These are phyloP conservation scores for Lutjanus argentimaculatus DNA, from an alignment of 2,797 vertebrate species.

Conservation along the genomic window DNA sequence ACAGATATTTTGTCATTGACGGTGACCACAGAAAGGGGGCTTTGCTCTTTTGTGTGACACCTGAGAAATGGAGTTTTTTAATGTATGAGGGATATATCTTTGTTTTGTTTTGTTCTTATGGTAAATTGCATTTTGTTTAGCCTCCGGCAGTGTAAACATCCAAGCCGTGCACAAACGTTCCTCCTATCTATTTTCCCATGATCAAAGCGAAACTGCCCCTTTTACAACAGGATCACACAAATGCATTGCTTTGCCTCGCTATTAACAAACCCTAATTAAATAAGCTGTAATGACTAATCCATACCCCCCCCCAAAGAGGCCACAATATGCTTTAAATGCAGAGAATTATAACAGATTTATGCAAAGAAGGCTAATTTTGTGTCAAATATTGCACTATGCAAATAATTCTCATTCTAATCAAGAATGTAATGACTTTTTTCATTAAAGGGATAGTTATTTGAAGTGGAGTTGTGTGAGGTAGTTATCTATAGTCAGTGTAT, in stretches of 20 bases:
- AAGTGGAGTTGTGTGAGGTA: no score
- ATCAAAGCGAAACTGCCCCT: slow-evolving; percentile 61
- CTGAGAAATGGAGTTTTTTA: slow-evolving; percentile 28
- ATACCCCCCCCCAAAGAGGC: neutral
- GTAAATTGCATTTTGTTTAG: slow-evolving; percentile 53
- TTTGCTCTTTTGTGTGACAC: slow-evolving; percentile 45
- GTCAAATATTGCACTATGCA: neutral
- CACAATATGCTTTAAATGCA: neutral
- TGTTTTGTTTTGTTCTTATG: slow-evolving; percentile 44
- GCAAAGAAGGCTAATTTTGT: neutral
- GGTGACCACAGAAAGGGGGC: slow-evolving; percentile 20
- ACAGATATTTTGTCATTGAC: slow-evolving; percentile 39
- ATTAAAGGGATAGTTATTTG: no score
- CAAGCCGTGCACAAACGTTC: slow-evolving; percentile 31
- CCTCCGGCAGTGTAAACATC: slow-evolving; percentile 56
- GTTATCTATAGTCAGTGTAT: no score
- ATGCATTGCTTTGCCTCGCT: slow-evolving; percentile 8
- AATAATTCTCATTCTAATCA: neutral
- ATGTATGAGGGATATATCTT: slow-evolving; percentile 22
- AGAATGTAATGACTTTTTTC: neutral
- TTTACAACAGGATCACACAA: slow-evolving; percentile 26
- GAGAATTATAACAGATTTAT: neutral
- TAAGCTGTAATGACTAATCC: slow-evolving; percentile 16
- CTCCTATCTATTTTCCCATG: slow-evolving; percentile 28
- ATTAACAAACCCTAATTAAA: slow-evolving; percentile 49